Conservation (phyloP, 1,140 invertebrate species). For the Hylyphantes graminicola region DNA sequence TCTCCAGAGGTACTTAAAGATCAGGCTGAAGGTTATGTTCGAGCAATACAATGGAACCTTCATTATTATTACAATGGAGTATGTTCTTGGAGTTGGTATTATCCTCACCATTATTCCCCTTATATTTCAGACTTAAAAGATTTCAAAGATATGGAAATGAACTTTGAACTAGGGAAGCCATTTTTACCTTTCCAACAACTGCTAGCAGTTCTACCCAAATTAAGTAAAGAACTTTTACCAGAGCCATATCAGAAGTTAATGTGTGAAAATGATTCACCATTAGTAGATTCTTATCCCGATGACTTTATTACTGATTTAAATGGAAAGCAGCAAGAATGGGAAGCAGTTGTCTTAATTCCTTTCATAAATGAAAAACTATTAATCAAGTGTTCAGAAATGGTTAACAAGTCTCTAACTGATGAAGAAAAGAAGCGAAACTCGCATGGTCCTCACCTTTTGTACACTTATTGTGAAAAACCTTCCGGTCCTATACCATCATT, state of each 20-base stretch:
- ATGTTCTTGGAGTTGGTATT: conserved; percentile 97
- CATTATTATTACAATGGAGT: conserved; percentile 97
- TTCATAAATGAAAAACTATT: conserved; percentile 91
- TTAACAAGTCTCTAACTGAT: conserved; percentile 75
- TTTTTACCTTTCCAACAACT: conserved; percentile 96
- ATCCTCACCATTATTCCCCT: conserved; percentile 95
- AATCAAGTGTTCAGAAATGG: conserved; percentile 80
- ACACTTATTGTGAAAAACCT: conserved; percentile 73
- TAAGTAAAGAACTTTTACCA: conserved; percentile 80
- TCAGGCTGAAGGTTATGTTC: conserved; percentile 89
- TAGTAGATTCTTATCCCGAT: conserved; percentile 89
- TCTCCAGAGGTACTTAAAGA: conserved; percentile 77
- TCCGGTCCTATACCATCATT: conserved; percentile 70
- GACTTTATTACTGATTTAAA: conserved; percentile 89
- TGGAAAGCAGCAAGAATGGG: conserved; percentile 96
- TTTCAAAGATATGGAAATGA: conserved; percentile 73
- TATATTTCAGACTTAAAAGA: conserved; percentile 92
- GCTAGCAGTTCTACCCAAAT: conserved; percentile 90
- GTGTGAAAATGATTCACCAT: conserved; percentile 81
- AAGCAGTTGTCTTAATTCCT: conserved; percentile 95
- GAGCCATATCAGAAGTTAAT: conserved; percentile 84
- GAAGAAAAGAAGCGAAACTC: conserved; percentile 82
- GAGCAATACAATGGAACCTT: conserved; percentile 95
- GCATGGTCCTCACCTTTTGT: conserved; percentile 87
- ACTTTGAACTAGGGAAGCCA: conserved; percentile 86